Conservation (phyloP, 1,140 invertebrate species). For the Luehdorfia chinensis region DNA sequence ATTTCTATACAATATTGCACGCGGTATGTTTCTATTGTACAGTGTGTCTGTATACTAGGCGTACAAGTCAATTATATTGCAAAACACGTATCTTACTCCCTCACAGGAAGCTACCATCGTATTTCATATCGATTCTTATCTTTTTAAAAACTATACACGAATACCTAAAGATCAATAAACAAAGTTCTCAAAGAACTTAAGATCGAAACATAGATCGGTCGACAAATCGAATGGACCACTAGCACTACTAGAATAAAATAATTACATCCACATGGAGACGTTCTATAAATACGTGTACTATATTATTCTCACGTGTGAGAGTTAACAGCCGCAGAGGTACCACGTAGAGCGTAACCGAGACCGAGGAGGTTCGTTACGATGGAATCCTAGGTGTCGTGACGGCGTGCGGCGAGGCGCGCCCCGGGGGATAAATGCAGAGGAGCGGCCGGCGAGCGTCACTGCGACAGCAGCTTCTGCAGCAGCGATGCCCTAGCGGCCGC, state of each 20-base stretch:
- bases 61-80: constrained; percentile 47
- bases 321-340: constrained; percentile 64
- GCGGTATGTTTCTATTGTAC: constrained; percentile 61
- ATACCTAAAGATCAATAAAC: constrained; percentile 38
- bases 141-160: constrained; percentile 46
- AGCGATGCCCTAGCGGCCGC: constrained; percentile 84
- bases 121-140: constrained; percentile 37
- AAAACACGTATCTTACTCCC: constrained; percentile 46
- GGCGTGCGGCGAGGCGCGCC: constrained; percentile 25
- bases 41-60: constrained; percentile 49
- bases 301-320: constrained; percentile 42
- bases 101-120: constrained; percentile 55
- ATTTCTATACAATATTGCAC: constrained; percentile 73
- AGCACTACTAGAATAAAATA: constrained; percentile 67
- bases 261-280: constrained; percentile 33
- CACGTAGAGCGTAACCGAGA: constrained; percentile 51
- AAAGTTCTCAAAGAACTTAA: constrained; percentile 46
- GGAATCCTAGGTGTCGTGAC: background rate
- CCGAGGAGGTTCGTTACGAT: constrained; percentile 33
- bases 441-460: constrained; percentile 75
- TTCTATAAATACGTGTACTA: constrained; percentile 62
- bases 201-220: constrained; percentile 36
- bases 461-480: constrained; percentile 87
- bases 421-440: constrained; percentile 34
- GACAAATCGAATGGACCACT: constrained; percentile 63